phyloP scores from a whole-genome alignment of 2,797 vertebrate genomes.

The Taenioides sp. region DNA sequence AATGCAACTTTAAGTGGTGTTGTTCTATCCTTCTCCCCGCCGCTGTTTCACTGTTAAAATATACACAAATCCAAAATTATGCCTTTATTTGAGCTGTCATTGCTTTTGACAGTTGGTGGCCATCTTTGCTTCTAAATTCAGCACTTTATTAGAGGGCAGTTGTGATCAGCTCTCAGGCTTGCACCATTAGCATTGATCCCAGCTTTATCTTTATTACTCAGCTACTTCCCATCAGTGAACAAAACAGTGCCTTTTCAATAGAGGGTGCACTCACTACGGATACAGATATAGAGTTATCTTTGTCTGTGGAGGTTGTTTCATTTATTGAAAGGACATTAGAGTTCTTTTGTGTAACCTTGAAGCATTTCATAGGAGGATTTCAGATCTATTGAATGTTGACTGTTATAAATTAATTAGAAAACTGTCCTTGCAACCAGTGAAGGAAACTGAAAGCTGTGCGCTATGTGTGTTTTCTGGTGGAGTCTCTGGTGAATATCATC shows the following conservation, averaged over 20 bases:
- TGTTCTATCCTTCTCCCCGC: constrained; percentile 31
- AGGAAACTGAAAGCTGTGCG: not conserved
- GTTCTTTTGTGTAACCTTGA: too few species aligned
- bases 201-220: constrained; percentile 9
- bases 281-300: constrained; percentile 4
- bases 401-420: not conserved
- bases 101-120: constrained; percentile 27
- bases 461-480: too few species aligned
- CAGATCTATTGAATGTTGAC: not conserved
- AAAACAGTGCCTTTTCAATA: not conserved
- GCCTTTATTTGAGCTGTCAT: constrained; percentile 45
- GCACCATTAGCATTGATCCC: constrained; percentile 25
- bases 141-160: constrained; percentile 14
- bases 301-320: not conserved
- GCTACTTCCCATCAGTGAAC: constrained; percentile 2
- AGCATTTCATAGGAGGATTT: constrained; percentile 3
- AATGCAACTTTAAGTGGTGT: constrained; percentile 10
- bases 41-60: constrained; percentile 29
- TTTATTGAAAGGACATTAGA: not conserved
- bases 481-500: too few species aligned
- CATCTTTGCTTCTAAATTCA: constrained; percentile 33
- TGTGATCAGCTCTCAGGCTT: constrained; percentile 1
- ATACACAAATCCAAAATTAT: constrained; percentile 20
- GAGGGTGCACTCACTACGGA: not conserved
- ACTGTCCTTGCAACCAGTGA: not conserved